Conservation (phyloP, 2,797 vertebrate genomes). For the Phaenicophaeus curvirostris region DNA sequence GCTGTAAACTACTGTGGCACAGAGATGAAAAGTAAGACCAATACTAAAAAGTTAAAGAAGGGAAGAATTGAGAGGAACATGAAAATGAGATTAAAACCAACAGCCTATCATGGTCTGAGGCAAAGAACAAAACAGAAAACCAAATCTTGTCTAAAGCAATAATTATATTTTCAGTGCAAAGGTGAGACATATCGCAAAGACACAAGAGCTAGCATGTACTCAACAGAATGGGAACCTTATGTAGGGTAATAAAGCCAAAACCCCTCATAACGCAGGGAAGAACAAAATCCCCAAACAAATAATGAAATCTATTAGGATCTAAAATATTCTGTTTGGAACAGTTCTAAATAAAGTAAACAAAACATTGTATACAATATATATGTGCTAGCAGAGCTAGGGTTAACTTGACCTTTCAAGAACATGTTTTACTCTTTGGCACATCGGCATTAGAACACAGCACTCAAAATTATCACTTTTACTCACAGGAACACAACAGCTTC, state of each 20-base stretch:
- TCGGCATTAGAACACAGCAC: background rate
- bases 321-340: background rate
- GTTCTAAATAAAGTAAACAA: background rate
- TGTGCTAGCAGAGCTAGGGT: background rate
- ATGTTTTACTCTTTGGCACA: background rate
- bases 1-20: background rate
- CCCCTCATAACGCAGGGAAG: background rate
- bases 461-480: background rate
- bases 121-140: background rate
- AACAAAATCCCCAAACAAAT: background rate
- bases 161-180: background rate
- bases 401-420: background rate
- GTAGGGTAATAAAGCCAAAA: background rate
- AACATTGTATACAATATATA: background rate
- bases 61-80: background rate
- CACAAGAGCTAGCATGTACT: background rate
- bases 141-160: background rate
- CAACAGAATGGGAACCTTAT: background rate
- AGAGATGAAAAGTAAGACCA: background rate
- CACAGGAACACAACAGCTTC: background rate
- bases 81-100: background rate
- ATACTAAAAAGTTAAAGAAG: background rate
- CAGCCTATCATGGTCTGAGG: background rate
- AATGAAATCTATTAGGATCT: background rate
- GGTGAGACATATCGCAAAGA: background rate